These are phyloP conservation scores for Melikaiella ostensackeni DNA, from an alignment of 2,888 invertebrate genomes.

Conservation along the genomic window DNA sequence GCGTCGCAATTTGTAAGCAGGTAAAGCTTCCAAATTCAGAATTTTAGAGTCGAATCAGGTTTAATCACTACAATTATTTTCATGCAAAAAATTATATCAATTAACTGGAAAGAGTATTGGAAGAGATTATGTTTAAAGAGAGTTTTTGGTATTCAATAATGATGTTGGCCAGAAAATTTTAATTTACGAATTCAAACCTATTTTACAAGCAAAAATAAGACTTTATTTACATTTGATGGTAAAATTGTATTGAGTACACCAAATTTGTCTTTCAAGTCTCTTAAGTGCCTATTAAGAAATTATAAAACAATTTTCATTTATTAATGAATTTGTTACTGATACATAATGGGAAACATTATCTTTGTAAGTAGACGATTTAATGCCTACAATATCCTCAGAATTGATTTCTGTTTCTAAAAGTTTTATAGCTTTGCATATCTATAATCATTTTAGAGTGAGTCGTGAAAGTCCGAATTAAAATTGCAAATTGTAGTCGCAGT, in stretches of 20 bases:
- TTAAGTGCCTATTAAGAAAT: no score
- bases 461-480: slow-evolving; percentile 8
- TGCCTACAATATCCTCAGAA: neutral
- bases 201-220: neutral
- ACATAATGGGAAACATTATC: no score
- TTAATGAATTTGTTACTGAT: neutral
- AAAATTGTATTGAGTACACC: no score
- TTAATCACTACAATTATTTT: neutral
- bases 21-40: neutral
- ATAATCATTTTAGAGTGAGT: neutral
- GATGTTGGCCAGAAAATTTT: neutral
- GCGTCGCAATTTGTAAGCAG: neutral
- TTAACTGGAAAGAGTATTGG: neutral
- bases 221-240: neutral
- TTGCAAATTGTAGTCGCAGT: neutral
- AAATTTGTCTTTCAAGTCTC: neutral
- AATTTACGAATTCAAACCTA: neutral
- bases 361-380: neutral
- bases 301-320: no score
- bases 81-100: neutral
- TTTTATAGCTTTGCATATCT: no score
- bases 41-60: neutral
- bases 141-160: no score
- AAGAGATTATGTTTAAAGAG: neutral
- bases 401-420: neutral